Evolutionary conservation across 2,888 invertebrate genomes (phyloP), one percentile per base, ranked within the genome.

Genomic region (Cyaniris semiargus): DNA sequence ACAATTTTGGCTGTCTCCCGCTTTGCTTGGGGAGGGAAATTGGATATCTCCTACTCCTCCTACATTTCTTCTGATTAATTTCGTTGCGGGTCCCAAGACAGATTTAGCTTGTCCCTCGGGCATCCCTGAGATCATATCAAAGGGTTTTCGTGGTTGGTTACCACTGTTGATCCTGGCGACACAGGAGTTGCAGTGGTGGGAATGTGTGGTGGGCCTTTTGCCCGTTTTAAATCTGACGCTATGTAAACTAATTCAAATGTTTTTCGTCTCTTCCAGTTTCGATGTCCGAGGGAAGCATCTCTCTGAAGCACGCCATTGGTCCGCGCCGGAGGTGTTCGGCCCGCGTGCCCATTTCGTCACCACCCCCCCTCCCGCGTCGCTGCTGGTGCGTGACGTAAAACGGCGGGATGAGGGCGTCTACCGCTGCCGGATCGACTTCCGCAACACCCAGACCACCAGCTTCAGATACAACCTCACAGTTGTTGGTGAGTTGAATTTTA

Each of bases 391-490:
- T 80, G 97, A 97, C 94, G 96, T 98, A 85, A 96, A 97, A 91
- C 95, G 97, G 74, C 96, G 96, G 86, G 98, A 98, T 91, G 97
- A 98, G 89, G 98, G 98, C 85, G 96, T 97, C 83, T 98, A 98
- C 94, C 95, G 98, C 81, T 98, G 98, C 90, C 95, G 98, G 80
- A 97, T 98, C 82, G 98, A 98, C 95, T 98, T 98, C 94, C 95
- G 97, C 81, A 97, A 97, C 90, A 97, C 97, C 81, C 98, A 98
- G 92, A 98, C 98, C 80, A 96, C 97, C 88, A 97, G 97, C 93
- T 96, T 97, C 91, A 95, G 97, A 86, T 97, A 98, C 93, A 97
- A 98, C 93, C 96, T 98, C 86, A 97, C 97, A 81, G 97, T 98
- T 82, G 97, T 98, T 86, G 97, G 98, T 98, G 88, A 96, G 97